These are phyloP conservation scores for Pimpla rufipes DNA, from an alignment of 2,888 invertebrate genomes.

Conservation along the genomic window DNA sequence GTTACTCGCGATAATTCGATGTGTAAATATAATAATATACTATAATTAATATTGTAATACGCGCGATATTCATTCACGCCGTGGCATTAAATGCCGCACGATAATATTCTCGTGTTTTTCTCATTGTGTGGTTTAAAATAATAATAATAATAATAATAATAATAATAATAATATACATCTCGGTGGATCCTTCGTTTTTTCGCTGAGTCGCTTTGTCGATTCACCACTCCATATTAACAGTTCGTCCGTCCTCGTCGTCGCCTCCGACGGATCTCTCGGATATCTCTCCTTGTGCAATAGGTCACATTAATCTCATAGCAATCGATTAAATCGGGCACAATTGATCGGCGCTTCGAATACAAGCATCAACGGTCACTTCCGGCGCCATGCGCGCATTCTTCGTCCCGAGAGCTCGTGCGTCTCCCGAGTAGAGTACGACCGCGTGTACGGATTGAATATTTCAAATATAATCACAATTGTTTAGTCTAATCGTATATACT, in stretches of 20 bases:
- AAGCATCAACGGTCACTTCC: conserved; percentile 22
- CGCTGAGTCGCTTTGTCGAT: conserved; percentile 9
- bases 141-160: conserved; percentile 19
- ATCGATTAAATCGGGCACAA: background rate
- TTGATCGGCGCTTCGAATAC: background rate
- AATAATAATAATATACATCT: conserved; percentile 42
- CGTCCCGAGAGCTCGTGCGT: conserved; percentile 33
- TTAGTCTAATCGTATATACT: conserved; percentile 11
- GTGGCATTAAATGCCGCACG: conserved; percentile 63
- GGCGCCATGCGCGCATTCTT: conserved; percentile 33
- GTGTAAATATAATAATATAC: conserved; percentile 41
- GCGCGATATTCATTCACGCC: conserved; percentile 24
- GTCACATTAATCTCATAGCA: conserved; percentile 36
- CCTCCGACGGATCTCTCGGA: background rate
- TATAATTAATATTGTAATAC: conserved; percentile 49
- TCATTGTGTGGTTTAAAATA: conserved; percentile 36
- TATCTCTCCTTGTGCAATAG: background rate
- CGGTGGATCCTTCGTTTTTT: conserved; percentile 4
- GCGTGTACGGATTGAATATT: conserved; percentile 52
- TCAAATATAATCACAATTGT: conserved; percentile 30
- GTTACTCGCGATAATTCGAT: conserved; percentile 21
- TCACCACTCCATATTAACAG: background rate
- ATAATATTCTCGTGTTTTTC: conserved; percentile 37
- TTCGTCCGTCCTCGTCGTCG: background rate
- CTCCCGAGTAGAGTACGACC: conserved; percentile 41